These are phyloP conservation scores for Bolinopsis microptera DNA, from an alignment of 37 sponge, comb jelly and placozoan species.

Conservation along the genomic window DNA sequence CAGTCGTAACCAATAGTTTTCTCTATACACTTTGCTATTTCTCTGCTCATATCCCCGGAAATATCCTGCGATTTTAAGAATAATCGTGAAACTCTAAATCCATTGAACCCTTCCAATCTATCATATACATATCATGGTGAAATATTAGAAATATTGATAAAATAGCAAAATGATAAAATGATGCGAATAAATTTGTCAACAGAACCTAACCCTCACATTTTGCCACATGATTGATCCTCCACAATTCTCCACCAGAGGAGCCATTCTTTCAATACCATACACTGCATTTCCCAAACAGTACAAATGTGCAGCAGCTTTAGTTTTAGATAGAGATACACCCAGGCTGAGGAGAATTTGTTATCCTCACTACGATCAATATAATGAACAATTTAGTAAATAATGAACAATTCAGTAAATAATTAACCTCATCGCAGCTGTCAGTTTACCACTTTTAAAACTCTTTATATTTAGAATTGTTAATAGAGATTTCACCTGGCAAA, in stretches of 20 bases:
- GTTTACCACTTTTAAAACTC: too few relatives aligned
- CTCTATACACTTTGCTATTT: not conserved
- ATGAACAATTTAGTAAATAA: too few relatives aligned
- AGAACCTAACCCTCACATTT: not conserved
- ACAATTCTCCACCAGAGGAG: not conserved
- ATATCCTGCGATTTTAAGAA: not conserved
- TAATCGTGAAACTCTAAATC: too few relatives aligned
- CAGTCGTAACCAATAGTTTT: constrained; percentile 16
- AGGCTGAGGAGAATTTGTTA: not conserved
- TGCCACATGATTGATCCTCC: constrained; percentile 32
- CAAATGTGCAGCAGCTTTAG: constrained; percentile 3
- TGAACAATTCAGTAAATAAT: too few relatives aligned
- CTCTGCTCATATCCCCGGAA: not conserved
- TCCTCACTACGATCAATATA: too few relatives aligned
- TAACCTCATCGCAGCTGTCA: too few relatives aligned
- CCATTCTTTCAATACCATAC: constrained; percentile 18
- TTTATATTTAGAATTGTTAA: too few relatives aligned
- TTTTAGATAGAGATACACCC: constrained; percentile 18
- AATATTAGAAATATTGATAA: too few relatives aligned
- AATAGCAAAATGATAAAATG: too few relatives aligned
- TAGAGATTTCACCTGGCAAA: constrained; percentile 44
- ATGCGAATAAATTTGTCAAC: too few relatives aligned
- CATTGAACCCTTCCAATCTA: too few relatives aligned
- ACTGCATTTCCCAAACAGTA: constrained; percentile 61
- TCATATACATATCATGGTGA: too few relatives aligned